Evolutionary conservation across 2,113 vertebrate species (phyloP), one percentile per base, ranked within the genome.

Genomic region (Tylochromis polylepis): DNA sequence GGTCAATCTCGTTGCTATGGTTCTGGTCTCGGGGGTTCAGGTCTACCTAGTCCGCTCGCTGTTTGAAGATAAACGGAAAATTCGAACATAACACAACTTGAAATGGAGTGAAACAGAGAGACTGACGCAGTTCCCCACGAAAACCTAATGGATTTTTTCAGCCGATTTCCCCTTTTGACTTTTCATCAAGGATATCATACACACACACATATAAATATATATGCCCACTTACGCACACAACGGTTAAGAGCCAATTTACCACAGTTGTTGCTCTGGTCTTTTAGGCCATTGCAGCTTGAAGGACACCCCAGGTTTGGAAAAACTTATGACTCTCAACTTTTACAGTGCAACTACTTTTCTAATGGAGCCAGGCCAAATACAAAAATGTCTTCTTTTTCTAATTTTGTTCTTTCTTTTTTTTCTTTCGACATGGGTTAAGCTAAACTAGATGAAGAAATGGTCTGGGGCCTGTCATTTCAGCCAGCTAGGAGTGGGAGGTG

Each of bases 31-130:
- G 5, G 96, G 96, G 15, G 86, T 98, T 83, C 98, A 99, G 87
- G 98, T 99, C 55, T 99, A 98, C 91, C 96, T 98, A 89, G 94
- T 99, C 70, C 98, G 97, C 93, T 98, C 97, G 81, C 97, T 99
- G 56, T 99, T 99, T 92, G 97, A 99, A 58, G 98, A 99, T 91
- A 98, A 97, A 87, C 97, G 96, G 92, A 98, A 97, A 96, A 97
- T 95, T n/a, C 96, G 96, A 95, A 98, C 98, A 91, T 99, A 97
- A 96, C 92, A 51, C 29, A 72, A 1, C 36, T 55, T 12, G 6
- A 51, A 15, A 20, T 15, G 72, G 51, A 49, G 34, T 41, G 22
- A 70, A 41, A 60, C 81, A 31, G 15, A 79, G 75, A 86, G 24
- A 60, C 81, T 85, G 55, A 60, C 16, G 3, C 53, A 67, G 51